Conservation (phyloP, 2,797 vertebrate species). For the Pantherophis alleghaniensis region DNA sequence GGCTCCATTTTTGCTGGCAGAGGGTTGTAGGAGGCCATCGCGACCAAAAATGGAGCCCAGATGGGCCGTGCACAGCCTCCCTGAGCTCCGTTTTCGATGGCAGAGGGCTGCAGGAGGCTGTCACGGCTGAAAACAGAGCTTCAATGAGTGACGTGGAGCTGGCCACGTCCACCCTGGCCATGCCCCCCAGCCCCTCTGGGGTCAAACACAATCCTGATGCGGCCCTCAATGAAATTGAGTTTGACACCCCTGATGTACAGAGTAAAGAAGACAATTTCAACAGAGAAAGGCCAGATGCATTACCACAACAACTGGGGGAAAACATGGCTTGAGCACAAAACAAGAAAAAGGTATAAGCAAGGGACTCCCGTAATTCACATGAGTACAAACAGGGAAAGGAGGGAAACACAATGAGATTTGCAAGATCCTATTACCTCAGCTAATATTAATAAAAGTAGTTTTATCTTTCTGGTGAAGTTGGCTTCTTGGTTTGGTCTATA, state of each 20-base stretch:
- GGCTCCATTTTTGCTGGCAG: no score
- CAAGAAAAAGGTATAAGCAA: background rate
- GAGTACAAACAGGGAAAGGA: background rate
- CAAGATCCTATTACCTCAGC: background rate
- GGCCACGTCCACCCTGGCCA: no score
- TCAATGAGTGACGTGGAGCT: no score
- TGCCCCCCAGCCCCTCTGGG: accelerated
- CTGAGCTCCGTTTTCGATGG: no score
- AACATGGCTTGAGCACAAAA: background rate
- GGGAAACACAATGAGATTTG: background rate
- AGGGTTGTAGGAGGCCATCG: no score
- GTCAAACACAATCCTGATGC: no score
- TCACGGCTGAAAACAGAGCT: no score
- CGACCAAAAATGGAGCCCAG: no score
- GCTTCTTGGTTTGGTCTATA: background rate
- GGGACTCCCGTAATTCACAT: background rate
- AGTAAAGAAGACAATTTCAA: background rate
- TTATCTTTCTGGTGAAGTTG: background rate
- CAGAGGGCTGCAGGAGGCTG: no score
- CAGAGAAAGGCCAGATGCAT: background rate
- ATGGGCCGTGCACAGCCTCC: accelerated
- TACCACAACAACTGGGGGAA: background rate
- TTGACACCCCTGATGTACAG: no score
- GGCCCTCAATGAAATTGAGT: no score
- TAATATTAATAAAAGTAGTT: background rate